Percentiles rank a stretch among this genome's conserved stretches.
phyloP scores from a whole-genome alignment of 2,888 invertebrate genomes.

The Bruchidius siliquastri region DNA sequence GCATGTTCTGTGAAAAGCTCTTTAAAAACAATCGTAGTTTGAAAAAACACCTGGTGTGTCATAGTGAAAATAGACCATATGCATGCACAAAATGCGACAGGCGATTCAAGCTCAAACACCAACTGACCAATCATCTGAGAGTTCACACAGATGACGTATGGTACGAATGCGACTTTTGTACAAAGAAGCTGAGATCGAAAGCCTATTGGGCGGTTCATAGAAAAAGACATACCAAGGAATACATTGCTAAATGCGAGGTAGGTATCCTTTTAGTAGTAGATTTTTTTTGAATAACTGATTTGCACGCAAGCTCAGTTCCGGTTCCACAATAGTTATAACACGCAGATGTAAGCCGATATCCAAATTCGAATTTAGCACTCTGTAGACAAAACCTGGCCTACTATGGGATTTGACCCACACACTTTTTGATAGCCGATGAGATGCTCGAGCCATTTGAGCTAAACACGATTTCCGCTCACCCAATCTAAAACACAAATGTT shows the following conservation, averaged over 20 bases:
- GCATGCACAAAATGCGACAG: slow-evolving; percentile 23
- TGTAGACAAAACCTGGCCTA: too few relatives aligned
- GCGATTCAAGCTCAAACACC: slow-evolving; percentile 15
- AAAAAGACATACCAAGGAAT: slow-evolving; percentile 52
- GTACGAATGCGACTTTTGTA: slow-evolving; percentile 51
- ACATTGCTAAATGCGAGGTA: slow-evolving; percentile 45
- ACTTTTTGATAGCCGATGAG: too few relatives aligned
- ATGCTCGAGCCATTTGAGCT: too few relatives aligned
- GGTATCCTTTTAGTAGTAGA: too few relatives aligned
- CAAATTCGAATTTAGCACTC: too few relatives aligned
- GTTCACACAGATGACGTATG: slow-evolving; percentile 12
- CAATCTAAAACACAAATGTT: too few relatives aligned
- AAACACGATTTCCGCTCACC: too few relatives aligned
- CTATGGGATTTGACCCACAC: too few relatives aligned
- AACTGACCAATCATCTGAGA: slow-evolving; percentile 20
- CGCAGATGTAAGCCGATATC: too few relatives aligned
- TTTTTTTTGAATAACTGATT: too few relatives aligned
- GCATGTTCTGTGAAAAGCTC: slow-evolving; percentile 43
- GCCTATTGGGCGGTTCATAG: slow-evolving; percentile 48
- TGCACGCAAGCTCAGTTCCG: too few relatives aligned
- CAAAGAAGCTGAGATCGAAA: slow-evolving; percentile 48
- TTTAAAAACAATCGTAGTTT: slow-evolving; percentile 45
- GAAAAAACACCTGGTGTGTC: slow-evolving; percentile 45
- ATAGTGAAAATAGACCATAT: slow-evolving; percentile 50
- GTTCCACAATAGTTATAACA: too few relatives aligned